Conservation (phyloP, 2,888 invertebrate genomes). For the Tanytarsus gracilentus region DNA sequence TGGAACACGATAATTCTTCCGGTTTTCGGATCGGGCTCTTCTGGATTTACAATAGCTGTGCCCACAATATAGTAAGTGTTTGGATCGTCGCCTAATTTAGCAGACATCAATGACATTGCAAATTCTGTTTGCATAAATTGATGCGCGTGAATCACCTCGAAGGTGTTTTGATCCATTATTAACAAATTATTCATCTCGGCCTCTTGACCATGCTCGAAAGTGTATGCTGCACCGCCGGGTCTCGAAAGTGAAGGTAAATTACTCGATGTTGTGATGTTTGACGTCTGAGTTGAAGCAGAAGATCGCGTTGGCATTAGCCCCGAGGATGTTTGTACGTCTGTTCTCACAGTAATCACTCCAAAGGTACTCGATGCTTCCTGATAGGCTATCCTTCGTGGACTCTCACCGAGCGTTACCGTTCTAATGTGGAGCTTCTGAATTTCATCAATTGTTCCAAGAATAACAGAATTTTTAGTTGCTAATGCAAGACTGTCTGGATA, state of each 20-base stretch:
- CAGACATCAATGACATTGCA: constrained; percentile 82
- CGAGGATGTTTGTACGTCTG: constrained; percentile 76
- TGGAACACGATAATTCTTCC: constrained; percentile 83
- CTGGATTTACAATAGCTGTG: constrained; percentile 87
- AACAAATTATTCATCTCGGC: constrained; percentile 84
- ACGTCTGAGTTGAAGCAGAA: constrained; percentile 72
- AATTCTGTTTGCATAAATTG: constrained; percentile 86
- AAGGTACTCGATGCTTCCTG: constrained; percentile 91
- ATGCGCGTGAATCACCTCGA: constrained; percentile 92
- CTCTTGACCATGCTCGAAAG: constrained; percentile 60
- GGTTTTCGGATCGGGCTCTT: constrained; percentile 87
- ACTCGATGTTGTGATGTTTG: constrained; percentile 52
- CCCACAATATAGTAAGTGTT: constrained; percentile 90
- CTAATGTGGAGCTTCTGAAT: constrained; percentile 96
- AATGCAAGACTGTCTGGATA: constrained; percentile 72
- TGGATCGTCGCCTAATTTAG: constrained; percentile 82
- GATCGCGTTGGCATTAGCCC: constrained; percentile 56
- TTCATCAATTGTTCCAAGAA: constrained; percentile 96
- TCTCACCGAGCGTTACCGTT: constrained; percentile 90
- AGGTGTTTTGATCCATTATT: constrained; percentile 91
- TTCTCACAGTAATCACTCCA: constrained; percentile 83
- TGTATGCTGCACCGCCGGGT: constrained; percentile 40
- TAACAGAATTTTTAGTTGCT: constrained; percentile 45
- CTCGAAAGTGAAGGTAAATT: constrained; percentile 46
- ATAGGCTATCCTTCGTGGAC: constrained; percentile 87